Evolutionary conservation across 2,797 vertebrate genomes (phyloP).

Genomic region (Myotis daubentonii): DNA sequence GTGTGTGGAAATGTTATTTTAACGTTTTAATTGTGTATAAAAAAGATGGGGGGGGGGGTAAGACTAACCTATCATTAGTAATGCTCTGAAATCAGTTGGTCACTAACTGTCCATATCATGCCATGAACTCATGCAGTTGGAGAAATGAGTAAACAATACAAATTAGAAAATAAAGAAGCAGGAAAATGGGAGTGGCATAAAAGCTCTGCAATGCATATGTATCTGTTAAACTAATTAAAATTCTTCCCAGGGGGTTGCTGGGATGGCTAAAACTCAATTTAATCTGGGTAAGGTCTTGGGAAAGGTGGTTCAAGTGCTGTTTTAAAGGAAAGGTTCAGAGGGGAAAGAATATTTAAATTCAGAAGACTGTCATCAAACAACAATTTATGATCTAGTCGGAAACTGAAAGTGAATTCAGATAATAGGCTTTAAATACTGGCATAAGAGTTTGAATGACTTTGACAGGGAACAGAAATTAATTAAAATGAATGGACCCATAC

Average conservation of each 20-base stretch:
- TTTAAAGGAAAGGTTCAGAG: neutral
- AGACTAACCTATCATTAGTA: neutral
- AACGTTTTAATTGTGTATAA: neutral
- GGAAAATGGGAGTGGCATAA: constrained; percentile 25
- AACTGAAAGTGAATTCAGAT: neutral
- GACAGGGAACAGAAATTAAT: neutral
- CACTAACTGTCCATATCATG: neutral
- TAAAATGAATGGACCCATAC: neutral
- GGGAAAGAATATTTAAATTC: constrained; percentile 14
- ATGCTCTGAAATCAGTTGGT: neutral
- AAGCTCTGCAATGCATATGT: neutral
- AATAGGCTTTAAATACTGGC: neutral
- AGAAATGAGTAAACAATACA: constrained; percentile 36
- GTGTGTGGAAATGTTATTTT: constrained; percentile 50
- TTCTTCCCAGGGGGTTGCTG: constrained; percentile 36
- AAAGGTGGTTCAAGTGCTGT: neutral
- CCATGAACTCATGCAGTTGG: neutral
- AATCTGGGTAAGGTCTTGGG: constrained; percentile 24
- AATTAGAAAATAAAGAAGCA: constrained; percentile 3
- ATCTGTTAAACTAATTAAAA: constrained; percentile 58
- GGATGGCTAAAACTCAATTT: constrained; percentile 12
- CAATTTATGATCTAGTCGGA: neutral
- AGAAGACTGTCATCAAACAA: neutral
- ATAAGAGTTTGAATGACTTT: constrained; percentile 43
- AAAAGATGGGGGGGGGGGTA: neutral